phyloP scores from a whole-genome alignment of 2,113 vertebrate genomes.

The Oreamnos americanus region DNA sequence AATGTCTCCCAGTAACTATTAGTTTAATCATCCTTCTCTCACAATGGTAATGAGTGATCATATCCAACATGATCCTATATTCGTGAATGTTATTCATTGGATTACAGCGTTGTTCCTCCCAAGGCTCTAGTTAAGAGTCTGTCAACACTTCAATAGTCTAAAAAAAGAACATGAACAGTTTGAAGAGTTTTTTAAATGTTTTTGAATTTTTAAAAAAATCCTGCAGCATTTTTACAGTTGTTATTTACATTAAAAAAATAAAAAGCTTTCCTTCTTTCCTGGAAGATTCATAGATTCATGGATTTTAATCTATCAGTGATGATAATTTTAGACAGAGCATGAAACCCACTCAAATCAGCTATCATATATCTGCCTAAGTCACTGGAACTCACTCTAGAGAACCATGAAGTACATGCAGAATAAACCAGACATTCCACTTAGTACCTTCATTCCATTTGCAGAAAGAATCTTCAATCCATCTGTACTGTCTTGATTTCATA shows the following conservation, averaged over 20 bases:
- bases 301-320: neutral
- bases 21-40: constrained; percentile 82
- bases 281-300: neutral
- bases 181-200: neutral
- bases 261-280: neutral
- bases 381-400: neutral
- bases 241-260: neutral
- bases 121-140: constrained; percentile 65
- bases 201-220: neutral
- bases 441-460: neutral
- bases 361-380: neutral
- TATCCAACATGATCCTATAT: constrained; percentile 70
- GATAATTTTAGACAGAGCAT: neutral
- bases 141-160: constrained; percentile 38
- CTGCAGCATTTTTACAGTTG: neutral
- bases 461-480: neutral
- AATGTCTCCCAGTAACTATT: constrained; percentile 84
- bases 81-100: constrained; percentile 70
- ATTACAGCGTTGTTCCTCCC: constrained; percentile 6
- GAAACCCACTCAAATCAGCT: neutral
- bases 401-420: neutral
- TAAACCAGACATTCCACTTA: neutral
- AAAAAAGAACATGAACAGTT: constrained; percentile 11
- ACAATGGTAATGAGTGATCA: constrained; percentile 80
- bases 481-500: neutral